Conservation (phyloP, 2,797 vertebrate species). For the Sebastes steindachneri region DNA sequence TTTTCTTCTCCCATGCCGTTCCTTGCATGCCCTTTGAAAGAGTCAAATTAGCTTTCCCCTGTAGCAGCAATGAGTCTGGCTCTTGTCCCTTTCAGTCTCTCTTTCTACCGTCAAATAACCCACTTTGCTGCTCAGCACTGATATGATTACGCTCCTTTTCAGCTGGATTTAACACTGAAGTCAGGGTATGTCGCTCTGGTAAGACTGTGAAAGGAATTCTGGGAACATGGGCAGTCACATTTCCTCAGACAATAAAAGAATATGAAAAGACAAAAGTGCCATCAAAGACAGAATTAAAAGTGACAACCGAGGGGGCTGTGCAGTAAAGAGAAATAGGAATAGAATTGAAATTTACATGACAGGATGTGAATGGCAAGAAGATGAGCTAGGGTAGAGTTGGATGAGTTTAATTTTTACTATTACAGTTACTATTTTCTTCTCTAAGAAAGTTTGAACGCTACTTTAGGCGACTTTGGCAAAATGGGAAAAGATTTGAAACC, state of each 20-base stretch:
- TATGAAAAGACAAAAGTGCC: conserved; percentile 45
- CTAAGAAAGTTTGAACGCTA: conserved; percentile 8
- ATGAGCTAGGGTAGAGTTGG: neutral
- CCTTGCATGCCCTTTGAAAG: conserved; percentile 73
- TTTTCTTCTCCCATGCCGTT: conserved; percentile 58
- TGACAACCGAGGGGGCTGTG: conserved; percentile 1
- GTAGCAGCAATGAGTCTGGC: conserved; percentile 64
- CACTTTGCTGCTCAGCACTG: conserved; percentile 74
- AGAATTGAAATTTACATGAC: conserved; percentile 13
- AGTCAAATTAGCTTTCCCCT: conserved; percentile 70
- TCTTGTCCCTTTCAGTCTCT: conserved; percentile 74
- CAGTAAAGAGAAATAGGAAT: conserved; percentile 24
- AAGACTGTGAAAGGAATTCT: conserved; percentile 61
- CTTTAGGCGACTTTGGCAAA: conserved; percentile 1
- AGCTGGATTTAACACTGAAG: conserved; percentile 71
- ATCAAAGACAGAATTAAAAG: conserved; percentile 38
- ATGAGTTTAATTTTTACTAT: conserved; percentile 10
- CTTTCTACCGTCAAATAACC: conserved; percentile 76
- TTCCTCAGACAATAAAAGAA: conserved; percentile 51
- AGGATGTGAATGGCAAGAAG: conserved; percentile 18
- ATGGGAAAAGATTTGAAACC: neutral
- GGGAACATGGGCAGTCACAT: conserved; percentile 46
- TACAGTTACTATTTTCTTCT: neutral
- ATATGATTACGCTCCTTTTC: conserved; percentile 77
- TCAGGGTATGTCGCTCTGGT: conserved; percentile 51